Conservation (phyloP, 2,797 vertebrate genomes). For the Sebastiscus albofasciatus region DNA sequence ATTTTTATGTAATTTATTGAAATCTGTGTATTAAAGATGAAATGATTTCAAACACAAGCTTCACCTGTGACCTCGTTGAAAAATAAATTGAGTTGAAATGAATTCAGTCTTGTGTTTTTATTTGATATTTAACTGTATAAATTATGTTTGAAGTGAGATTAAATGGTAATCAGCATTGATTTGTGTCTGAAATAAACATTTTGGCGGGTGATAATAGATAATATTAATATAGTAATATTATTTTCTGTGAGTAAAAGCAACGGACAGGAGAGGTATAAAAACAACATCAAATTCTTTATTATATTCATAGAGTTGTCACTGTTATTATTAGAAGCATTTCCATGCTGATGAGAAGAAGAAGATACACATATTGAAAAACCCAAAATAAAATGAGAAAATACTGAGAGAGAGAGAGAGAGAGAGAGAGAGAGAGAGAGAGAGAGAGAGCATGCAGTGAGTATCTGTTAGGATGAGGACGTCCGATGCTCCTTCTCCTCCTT, state of each 20-base stretch:
- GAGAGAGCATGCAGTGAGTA: conserved; percentile 77
- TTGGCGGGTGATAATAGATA: too few species aligned
- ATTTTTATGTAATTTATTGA: neutral
- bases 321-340: conserved; percentile 73
- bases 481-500: conserved; percentile 48
- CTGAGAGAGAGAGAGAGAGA: conserved; percentile 44
- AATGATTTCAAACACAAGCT: neutral
- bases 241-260: conserved; percentile 4
- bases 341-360: conserved; percentile 82
- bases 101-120: neutral
- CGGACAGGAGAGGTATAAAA: conserved; percentile 55
- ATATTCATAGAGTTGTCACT: conserved; percentile 70
- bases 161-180: neutral
- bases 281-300: conserved; percentile 85
- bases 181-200: neutral
- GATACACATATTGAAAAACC: conserved; percentile 61
- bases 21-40: neutral
- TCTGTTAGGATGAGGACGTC: conserved; percentile 57
- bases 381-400: conserved; percentile 47
- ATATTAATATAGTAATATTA: too few species aligned
- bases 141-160: neutral
- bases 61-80: neutral
- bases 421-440: conserved; percentile 27
- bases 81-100: neutral
- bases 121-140: neutral